Evolutionary conservation across 2,113 vertebrate genomes (phyloP), one percentile per base, ranked within the genome.

Genomic region (Pygoscelis adeliae): DNA sequence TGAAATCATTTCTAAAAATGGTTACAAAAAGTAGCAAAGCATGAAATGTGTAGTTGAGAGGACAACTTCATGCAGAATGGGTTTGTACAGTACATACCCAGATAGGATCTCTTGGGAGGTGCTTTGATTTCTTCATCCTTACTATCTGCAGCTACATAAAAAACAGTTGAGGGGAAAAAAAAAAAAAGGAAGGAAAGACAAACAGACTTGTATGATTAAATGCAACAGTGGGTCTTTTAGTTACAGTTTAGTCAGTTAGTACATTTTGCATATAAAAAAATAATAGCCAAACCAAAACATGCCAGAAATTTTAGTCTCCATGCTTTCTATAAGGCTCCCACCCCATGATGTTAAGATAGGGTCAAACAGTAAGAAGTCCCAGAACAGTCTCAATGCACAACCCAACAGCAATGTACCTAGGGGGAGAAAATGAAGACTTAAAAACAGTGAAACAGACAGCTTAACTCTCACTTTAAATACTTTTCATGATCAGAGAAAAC

Each of bases 121-220:
- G 97, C 97, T 99, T 98, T 99, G 99, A 99, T 89, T 97, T 99
- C 99, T 98, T 99, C 99, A 83, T 99, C 99, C 98, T 99, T 99
- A 99, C 97, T 99, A 98, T 99, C 99, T 99, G 99, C 98, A 67
- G 99, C 99, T 98, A 98, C 81, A 95, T 83, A 95, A 96, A 95
- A 93, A 91, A 88, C 44, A 97, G 83, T 95, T 85, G 93, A 89
- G 90, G 46, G 1, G 3, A 5, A 92, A 53, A 95, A 91, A 85
- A 73, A 58, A 95, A 91, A 83, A 85, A 90, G 69, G 82, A 89
- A 95, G 73, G 89, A 92, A 98, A 97, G 97, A 98, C 95, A 97
- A 96, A 97, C 61, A 98, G 87, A 96, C 95, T 78, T 86, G 70
- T 93, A 97, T 98, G 96, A 98, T 96, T 97, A 96, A 96, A 87